Conservation (phyloP, 2,888 invertebrate genomes). For the Andrena hattorfiana region DNA sequence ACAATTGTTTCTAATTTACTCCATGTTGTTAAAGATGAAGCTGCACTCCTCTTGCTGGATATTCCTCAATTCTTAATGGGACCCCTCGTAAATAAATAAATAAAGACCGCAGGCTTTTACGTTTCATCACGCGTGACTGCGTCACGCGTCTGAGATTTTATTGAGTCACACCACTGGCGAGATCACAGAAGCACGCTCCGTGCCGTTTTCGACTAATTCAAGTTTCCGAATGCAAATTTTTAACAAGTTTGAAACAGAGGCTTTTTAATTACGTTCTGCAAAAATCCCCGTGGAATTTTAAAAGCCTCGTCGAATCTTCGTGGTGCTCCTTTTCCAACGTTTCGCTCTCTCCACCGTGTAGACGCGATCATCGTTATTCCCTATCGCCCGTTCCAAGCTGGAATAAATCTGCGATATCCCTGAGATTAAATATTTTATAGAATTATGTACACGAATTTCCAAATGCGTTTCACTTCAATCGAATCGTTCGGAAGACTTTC, state of each 20-base stretch:
- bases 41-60: no score
- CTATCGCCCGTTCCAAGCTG: background rate
- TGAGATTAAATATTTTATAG: no score
- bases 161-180: background rate
- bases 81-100: no score
- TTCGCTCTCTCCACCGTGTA: background rate
- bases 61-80: no score
- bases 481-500: no score
- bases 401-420: background rate
- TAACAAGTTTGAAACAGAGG: background rate
- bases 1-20: no score
- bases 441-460: no score
- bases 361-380: background rate
- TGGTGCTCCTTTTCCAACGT: background rate
- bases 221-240: background rate
- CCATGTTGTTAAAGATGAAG: no score
- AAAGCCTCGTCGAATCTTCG: conserved; percentile 3
- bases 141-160: background rate
- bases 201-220: background rate
- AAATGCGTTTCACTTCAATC: no score
- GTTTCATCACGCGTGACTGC: background rate
- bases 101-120: no score
- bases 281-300: background rate
- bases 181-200: background rate
- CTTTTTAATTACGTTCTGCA: conserved; percentile 1